Evolutionary conservation across 2,797 vertebrate species (phyloP).

Genomic region (Fistularia commersonii): DNA sequence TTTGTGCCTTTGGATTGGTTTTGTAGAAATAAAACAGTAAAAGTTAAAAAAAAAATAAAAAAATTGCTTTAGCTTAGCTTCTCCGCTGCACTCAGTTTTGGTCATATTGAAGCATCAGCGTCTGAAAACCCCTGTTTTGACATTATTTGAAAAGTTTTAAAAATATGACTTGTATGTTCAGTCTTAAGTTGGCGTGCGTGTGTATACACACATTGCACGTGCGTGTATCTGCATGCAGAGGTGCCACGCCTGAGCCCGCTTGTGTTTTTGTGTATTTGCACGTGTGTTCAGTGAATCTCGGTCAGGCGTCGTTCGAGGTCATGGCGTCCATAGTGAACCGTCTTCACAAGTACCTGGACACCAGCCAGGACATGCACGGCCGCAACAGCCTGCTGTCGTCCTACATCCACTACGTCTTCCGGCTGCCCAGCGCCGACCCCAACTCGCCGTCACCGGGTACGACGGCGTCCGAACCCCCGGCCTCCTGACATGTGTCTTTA

Average conservation of each 20-base stretch:
- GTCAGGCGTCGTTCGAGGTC: slow-evolving; percentile 95
- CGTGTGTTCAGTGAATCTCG: slow-evolving; percentile 86
- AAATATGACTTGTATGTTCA: no score
- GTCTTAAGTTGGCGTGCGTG: no score
- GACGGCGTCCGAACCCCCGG: background rate
- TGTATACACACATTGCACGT: no score
- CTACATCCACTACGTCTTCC: slow-evolving; percentile 96
- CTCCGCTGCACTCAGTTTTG: no score
- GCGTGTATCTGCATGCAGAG: no score
- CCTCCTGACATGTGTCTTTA: slow-evolving; percentile 7
- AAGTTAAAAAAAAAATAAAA: no score
- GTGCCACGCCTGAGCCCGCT: slow-evolving; percentile 1
- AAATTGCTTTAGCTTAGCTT: no score
- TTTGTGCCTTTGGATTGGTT: no score
- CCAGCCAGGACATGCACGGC: slow-evolving; percentile 95
- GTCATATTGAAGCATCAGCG: no score
- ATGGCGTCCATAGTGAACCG: slow-evolving; percentile 97
- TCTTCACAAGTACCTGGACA: slow-evolving; percentile 95
- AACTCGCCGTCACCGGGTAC: slow-evolving; percentile 94
- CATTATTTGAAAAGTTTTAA: no score
- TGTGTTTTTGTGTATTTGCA: slow-evolving; percentile 1
- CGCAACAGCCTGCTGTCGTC: slow-evolving; percentile 94
- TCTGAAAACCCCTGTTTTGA: no score
- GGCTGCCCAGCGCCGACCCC: slow-evolving; percentile 91
- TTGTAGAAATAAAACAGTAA: no score